A percentile compares a stretch with the other conserved stretches of the same genome.
Conservation (phyloP, 2,888 invertebrate genomes). For the Dynastes tityus region DNA sequence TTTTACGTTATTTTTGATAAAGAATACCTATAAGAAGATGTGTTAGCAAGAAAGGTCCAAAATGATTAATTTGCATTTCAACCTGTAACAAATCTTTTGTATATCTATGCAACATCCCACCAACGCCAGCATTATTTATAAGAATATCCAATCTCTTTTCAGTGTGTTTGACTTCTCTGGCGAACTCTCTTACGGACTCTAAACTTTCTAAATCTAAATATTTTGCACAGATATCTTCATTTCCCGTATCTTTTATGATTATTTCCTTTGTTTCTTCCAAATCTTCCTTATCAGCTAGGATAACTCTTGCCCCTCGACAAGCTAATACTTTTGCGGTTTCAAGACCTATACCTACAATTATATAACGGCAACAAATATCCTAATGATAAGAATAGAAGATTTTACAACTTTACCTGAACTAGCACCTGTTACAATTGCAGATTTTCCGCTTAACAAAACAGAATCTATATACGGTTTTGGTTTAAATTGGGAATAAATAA, state of each 20-base stretch:
- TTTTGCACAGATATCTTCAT: conserved; percentile 66
- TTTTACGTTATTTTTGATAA: background rate
- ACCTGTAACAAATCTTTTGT: conserved; percentile 78
- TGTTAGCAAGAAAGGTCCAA: conserved; percentile 84
- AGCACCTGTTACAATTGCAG: conserved; percentile 90
- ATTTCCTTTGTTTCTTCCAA: conserved; percentile 68
- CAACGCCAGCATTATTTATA: conserved; percentile 78
- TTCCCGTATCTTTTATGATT: conserved; percentile 64
- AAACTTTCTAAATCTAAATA: conserved; percentile 73
- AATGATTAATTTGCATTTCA: conserved; percentile 80
- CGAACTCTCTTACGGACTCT: conserved; percentile 75
- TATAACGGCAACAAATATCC: background rate
- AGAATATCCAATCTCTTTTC: conserved; percentile 76
- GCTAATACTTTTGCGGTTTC: conserved; percentile 49
- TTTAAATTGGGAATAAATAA: conserved; percentile 4
- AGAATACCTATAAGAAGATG: conserved; percentile 74
- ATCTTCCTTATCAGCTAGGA: conserved; percentile 48
- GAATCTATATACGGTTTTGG: conserved; percentile 24
- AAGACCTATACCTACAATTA: conserved; percentile 47
- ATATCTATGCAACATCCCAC: conserved; percentile 68
- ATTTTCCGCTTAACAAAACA: conserved; percentile 76
- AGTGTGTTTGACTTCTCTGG: conserved; percentile 72
- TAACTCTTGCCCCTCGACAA: conserved; percentile 49
- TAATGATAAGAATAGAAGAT: background rate
- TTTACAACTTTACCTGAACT: conserved; percentile 69